These are phyloP conservation scores for Andrena chrysosceles DNA, from an alignment of 2,888 invertebrate genomes.

Conservation along the genomic window DNA sequence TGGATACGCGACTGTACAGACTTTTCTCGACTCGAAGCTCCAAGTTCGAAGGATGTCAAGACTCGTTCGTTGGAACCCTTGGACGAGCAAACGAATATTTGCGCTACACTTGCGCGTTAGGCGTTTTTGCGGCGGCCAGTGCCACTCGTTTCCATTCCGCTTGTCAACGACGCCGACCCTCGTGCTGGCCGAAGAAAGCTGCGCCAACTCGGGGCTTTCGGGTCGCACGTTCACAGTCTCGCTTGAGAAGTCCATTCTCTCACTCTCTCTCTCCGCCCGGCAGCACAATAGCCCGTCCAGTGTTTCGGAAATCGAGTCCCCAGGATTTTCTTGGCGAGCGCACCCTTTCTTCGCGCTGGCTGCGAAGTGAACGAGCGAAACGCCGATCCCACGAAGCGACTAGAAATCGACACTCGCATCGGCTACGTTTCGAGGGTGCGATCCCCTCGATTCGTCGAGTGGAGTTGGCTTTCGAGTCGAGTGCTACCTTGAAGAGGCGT, in stretches of 20 bases:
- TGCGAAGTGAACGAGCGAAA: slow-evolving; percentile 71
- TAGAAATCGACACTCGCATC: slow-evolving; percentile 67
- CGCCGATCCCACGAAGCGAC: slow-evolving; percentile 65
- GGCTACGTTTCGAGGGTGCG: slow-evolving; percentile 64
- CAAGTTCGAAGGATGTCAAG: neutral
- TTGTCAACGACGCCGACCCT: slow-evolving; percentile 13
- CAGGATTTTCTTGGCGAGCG: slow-evolving; percentile 73
- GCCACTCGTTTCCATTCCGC: slow-evolving; percentile 41
- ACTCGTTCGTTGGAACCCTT: neutral
- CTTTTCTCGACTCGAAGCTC: neutral
- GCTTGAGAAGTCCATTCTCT: neutral
- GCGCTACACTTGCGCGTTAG: slow-evolving; percentile 26
- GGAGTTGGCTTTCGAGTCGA: slow-evolving; percentile 24
- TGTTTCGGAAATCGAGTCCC: slow-evolving; percentile 60
- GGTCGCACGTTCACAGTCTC: slow-evolving; percentile 27
- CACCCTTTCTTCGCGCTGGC: slow-evolving; percentile 69
- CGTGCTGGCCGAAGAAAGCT: slow-evolving; percentile 4
- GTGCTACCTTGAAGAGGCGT: slow-evolving; percentile 36
- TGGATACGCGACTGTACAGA: no score
- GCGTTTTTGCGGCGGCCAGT: neutral
- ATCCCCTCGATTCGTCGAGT: slow-evolving; percentile 48
- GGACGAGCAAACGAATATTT: slow-evolving; percentile 20
- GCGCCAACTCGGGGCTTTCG: neutral
- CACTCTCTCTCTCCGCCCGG: neutral
- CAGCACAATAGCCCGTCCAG: slow-evolving; percentile 52